Evolutionary conservation across 2,888 invertebrate species (phyloP), one percentile per base, ranked within the genome.

Genomic region (Schrankia costaestrigalis): DNA sequence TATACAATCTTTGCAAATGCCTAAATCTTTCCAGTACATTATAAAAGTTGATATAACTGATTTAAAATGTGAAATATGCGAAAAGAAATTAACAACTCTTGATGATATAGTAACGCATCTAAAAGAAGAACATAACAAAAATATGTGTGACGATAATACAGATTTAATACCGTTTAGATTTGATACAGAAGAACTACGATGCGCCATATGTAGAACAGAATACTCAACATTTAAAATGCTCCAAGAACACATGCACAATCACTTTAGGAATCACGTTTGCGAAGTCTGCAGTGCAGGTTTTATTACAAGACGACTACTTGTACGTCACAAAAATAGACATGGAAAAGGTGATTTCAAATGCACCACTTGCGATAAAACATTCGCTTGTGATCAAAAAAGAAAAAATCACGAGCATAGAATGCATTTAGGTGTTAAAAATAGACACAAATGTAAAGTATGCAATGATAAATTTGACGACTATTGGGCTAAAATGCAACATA

Each of bases 341-440:
- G 44, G 36, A 0, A 30, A 35, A 6, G 65, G 80, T 42, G 43
- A 74, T 56, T 78, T 71, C 40, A 76, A 78, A 50, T 87, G 86
- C 44, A 71, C 72, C 9, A 63, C 78, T 23, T 87, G 87, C 43
- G 65, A 68, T 1, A 84, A 84, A 53, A 67, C 67, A 0, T 87
- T 82, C 44, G 65, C 62, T 1, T 65, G 73, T 12, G 75, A 61
- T 11, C 50, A 50, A 12, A 61, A 63, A 25, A 36, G 54, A 17
- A 36, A 25, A 5, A 42, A 63, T 19, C 74, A 73, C 37, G 56
- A 59, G 17, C 59, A 63, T 14, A 48, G 57, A n/a, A 55, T 66
- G 14, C 66, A 69, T 32, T 34, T 63, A 8, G 64, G 67, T 0
- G 37, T 61, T 5, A 63, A 63, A 21, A 63, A 63, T 19, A 40